Evolutionary conservation across 2,888 invertebrate species (phyloP).

Genomic region (Arrhopalites spinosus): DNA sequence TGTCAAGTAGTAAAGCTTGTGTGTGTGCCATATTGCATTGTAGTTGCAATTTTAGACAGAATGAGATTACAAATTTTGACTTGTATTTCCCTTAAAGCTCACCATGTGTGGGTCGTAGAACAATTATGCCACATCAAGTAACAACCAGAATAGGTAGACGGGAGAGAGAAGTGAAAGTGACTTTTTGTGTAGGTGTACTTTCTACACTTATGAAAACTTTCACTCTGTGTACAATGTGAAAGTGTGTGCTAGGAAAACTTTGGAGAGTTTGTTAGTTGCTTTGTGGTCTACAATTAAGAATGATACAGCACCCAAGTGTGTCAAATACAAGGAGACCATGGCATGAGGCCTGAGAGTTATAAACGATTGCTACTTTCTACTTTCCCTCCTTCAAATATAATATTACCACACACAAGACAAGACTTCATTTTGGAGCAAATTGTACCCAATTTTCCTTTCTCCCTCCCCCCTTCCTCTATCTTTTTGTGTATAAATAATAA

Average conservation of each 20-base stretch:
- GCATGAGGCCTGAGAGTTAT: slow-evolving; percentile 23
- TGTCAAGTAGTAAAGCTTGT: neutral
- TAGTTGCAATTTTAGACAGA: neutral
- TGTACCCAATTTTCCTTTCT: neutral
- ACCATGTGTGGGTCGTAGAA: neutral
- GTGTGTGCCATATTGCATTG: too few relatives aligned
- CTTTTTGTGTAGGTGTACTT: neutral
- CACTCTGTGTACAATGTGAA: neutral
- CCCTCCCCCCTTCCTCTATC: neutral
- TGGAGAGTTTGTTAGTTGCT: neutral
- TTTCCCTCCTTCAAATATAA: neutral
- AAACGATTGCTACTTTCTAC: slow-evolving; percentile 4
- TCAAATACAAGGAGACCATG: neutral
- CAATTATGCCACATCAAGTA: neutral
- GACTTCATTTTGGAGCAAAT: neutral
- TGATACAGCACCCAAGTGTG: slow-evolving; percentile 47
- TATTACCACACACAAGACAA: neutral
- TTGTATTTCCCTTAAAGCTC: neutral
- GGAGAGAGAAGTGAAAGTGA: neutral
- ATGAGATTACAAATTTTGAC: slow-evolving; percentile 21
- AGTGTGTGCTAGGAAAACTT: neutral
- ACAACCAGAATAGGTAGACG: neutral
- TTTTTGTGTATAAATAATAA: neutral
- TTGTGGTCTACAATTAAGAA: slow-evolving; percentile 43
- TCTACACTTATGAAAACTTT: neutral